Conservation (phyloP, 1,140 invertebrate species). For the Drosophila mayri region DNA sequence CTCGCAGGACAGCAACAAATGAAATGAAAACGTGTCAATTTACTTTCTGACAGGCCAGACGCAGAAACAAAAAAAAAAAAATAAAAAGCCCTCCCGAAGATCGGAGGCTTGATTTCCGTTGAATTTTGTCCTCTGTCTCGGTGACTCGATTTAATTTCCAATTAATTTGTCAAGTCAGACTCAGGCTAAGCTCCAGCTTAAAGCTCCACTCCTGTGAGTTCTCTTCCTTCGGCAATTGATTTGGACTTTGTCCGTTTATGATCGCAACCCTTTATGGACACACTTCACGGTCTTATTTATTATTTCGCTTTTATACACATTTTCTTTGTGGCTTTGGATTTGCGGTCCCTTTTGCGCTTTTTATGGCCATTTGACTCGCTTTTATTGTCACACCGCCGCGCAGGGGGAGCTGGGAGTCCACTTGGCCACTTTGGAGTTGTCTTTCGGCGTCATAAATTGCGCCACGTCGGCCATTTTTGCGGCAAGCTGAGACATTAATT, state of each 20-base stretch:
- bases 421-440: constrained; percentile 77
- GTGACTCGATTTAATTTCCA: constrained; percentile 44
- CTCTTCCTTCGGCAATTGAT: constrained; percentile 18
- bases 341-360: constrained; percentile 40
- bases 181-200: neutral
- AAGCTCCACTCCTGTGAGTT: constrained; percentile 2
- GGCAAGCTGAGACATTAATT: constrained; percentile 77
- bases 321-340: constrained; percentile 50
- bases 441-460: constrained; percentile 75
- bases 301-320: constrained; percentile 69
- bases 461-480: constrained; percentile 74
- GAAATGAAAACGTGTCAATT: constrained; percentile 72
- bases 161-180: constrained; percentile 44
- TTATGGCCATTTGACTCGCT: constrained; percentile 80
- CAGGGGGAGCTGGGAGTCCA: constrained; percentile 3
- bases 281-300: constrained; percentile 73
- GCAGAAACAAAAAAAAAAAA: constrained; percentile 14
- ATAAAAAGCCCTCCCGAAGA: constrained; percentile 1
- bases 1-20: constrained; percentile 40
- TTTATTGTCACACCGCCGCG: constrained; percentile 76
- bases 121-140: neutral
- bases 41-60: constrained; percentile 51
- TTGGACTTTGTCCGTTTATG: constrained; percentile 54
- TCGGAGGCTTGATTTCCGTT: neutral
- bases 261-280: constrained; percentile 43